These are phyloP conservation scores for Cheumatopsyche charites DNA, from an alignment of 1,140 invertebrate genomes.

Conservation along the genomic window DNA sequence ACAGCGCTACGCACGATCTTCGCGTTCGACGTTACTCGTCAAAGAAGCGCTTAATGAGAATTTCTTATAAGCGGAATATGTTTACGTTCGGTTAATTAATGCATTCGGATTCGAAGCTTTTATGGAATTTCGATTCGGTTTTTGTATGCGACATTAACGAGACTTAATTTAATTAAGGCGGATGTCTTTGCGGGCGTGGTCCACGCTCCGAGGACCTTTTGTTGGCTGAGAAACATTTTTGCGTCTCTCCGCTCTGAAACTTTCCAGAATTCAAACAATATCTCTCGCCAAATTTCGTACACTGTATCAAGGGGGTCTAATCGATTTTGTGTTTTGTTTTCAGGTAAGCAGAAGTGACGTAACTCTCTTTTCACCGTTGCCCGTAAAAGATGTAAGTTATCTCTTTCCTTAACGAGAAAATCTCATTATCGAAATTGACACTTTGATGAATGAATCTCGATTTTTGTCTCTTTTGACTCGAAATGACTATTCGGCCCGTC, in stretches of 20 bases:
- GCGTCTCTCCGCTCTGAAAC: not conserved
- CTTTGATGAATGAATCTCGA: too few species aligned
- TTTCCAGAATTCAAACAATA: slow-evolving; percentile 4
- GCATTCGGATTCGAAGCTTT: not conserved
- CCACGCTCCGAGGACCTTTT: too few species aligned
- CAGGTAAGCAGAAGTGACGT: slow-evolving; percentile 13
- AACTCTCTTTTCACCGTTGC: not conserved
- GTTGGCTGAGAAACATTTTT: too few species aligned
- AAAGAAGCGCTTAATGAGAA: not conserved
- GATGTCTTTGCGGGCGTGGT: not conserved
- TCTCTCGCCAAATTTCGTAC: not conserved
- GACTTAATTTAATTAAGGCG: slow-evolving; percentile 6
- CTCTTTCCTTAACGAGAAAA: too few species aligned
- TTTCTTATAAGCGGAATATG: not conserved
- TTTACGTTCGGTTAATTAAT: not conserved
- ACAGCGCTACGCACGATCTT: not conserved
- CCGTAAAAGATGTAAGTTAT: too few species aligned
- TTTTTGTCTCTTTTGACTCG: too few species aligned
- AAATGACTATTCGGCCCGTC: too few species aligned
- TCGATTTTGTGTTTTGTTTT: slow-evolving; percentile 20
- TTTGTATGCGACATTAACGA: too few species aligned
- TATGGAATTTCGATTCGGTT: too few species aligned
- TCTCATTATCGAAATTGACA: too few species aligned
- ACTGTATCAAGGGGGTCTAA: slow-evolving; percentile 3
- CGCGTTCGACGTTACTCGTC: not conserved